phyloP scores from a whole-genome alignment of 2,113 vertebrate genomes.

The Sturnus vulgaris region DNA sequence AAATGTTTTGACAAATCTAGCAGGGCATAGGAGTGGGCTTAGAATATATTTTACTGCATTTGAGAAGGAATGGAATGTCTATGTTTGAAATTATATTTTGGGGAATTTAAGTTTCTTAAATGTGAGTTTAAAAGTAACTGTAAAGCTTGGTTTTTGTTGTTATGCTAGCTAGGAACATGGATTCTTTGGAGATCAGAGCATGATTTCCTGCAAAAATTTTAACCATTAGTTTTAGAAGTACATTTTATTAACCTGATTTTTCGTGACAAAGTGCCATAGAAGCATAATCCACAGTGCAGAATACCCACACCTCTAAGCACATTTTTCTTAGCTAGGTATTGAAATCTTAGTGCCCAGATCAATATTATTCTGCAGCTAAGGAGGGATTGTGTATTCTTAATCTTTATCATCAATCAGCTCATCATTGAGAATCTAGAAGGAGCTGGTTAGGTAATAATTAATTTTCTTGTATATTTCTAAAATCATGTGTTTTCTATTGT shows the following conservation, averaged over 20 bases:
- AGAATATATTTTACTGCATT: background rate
- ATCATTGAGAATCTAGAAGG: background rate
- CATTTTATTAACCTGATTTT: background rate
- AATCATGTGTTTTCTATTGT: background rate
- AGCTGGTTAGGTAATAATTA: background rate
- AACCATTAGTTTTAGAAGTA: background rate
- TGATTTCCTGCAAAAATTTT: background rate
- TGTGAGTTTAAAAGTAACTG: background rate
- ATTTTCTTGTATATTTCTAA: background rate
- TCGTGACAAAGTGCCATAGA: background rate
- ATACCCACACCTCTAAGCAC: background rate
- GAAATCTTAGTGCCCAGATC: background rate
- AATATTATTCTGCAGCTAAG: background rate
- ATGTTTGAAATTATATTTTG: background rate
- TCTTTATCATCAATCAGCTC: background rate
- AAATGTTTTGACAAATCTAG: background rate
- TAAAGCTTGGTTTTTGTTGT: background rate
- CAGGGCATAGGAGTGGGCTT: background rate
- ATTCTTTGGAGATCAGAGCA: background rate
- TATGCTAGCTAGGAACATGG: background rate
- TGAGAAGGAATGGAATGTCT: background rate
- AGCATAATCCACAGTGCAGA: background rate
- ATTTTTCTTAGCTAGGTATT: background rate
- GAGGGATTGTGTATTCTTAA: background rate
- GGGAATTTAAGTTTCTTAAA: background rate